These are phyloP conservation scores for Tachysurus vachellii DNA, from an alignment of 2,113 vertebrate genomes.

Conservation along the genomic window DNA sequence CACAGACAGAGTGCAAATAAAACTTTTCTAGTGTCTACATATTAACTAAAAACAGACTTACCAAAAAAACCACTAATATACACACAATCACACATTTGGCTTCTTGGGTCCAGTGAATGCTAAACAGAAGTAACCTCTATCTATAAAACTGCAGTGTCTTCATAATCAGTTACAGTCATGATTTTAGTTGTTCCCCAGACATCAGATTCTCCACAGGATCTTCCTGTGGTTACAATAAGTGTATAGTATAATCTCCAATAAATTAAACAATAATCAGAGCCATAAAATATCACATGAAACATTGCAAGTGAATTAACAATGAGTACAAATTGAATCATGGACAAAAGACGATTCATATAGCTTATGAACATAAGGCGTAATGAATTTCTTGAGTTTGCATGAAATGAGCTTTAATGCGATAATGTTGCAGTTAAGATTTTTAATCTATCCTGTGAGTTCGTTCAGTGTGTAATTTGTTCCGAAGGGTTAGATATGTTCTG, in stretches of 20 bases:
- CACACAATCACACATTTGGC: background rate
- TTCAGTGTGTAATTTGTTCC: background rate
- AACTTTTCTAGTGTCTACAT: no score
- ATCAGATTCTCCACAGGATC: no score
- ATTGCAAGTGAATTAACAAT: background rate
- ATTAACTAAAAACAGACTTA: background rate
- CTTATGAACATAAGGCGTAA: background rate
- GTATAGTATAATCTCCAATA: background rate
- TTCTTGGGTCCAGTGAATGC: background rate
- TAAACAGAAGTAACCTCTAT: background rate
- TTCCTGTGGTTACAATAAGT: background rate
- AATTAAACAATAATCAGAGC: background rate
- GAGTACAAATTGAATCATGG: background rate
- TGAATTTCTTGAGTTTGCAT: background rate
- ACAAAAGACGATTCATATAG: background rate
- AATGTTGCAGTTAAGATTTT: no score
- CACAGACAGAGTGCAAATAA: no score
- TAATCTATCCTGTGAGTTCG: background rate
- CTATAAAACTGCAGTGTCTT: no score
- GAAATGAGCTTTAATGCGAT: background rate
- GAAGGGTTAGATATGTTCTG: background rate
- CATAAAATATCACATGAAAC: background rate
- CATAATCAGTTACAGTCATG: no score
- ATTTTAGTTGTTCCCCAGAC: no score
- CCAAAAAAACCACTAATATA: background rate